Evolutionary conservation across 2,888 invertebrate species (phyloP).

Genomic region (Andrena haemorrhoa): DNA sequence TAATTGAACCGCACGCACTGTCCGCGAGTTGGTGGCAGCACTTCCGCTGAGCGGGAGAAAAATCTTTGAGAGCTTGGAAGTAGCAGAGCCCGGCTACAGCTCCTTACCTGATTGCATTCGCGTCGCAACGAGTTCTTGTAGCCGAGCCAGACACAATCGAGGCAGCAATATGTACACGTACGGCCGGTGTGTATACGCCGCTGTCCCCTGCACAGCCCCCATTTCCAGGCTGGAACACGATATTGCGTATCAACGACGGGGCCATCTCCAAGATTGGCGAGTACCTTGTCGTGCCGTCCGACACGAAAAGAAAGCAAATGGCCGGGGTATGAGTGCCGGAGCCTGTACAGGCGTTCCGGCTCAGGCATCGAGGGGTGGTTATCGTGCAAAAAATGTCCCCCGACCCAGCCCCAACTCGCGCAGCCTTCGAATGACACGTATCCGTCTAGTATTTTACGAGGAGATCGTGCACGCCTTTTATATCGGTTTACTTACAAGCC

Average conservation of each 20-base stretch:
- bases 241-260: slow-evolving; percentile 58
- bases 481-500: slow-evolving; percentile 76
- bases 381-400: slow-evolving; percentile 61
- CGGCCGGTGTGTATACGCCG: slow-evolving; percentile 13
- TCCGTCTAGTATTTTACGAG: slow-evolving; percentile 79
- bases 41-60: slow-evolving; percentile 33
- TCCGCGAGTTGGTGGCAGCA: slow-evolving; percentile 17
- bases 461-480: slow-evolving; percentile 80
- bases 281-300: slow-evolving; percentile 61
- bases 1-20: no score
- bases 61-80: slow-evolving; percentile 21
- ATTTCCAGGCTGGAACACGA: slow-evolving; percentile 46
- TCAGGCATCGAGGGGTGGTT: slow-evolving; percentile 47
- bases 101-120: slow-evolving; percentile 73
- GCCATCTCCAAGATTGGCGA: slow-evolving; percentile 70
- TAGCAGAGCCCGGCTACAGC: slow-evolving; percentile 38
- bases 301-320: slow-evolving; percentile 47
- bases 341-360: slow-evolving; percentile 12
- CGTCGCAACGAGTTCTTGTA: slow-evolving; percentile 55
- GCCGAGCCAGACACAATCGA: slow-evolving; percentile 38
- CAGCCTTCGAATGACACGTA: slow-evolving; percentile 62
- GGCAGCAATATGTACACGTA: slow-evolving; percentile 33
- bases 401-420: not conserved
- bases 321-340: slow-evolving; percentile 18
- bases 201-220: slow-evolving; percentile 9